A percentile compares a stretch with the other conserved stretches of the same genome.
Evolutionary conservation across 2,888 invertebrate genomes (phyloP).

Genomic region (Drosophila pseudotalamancana): DNA sequence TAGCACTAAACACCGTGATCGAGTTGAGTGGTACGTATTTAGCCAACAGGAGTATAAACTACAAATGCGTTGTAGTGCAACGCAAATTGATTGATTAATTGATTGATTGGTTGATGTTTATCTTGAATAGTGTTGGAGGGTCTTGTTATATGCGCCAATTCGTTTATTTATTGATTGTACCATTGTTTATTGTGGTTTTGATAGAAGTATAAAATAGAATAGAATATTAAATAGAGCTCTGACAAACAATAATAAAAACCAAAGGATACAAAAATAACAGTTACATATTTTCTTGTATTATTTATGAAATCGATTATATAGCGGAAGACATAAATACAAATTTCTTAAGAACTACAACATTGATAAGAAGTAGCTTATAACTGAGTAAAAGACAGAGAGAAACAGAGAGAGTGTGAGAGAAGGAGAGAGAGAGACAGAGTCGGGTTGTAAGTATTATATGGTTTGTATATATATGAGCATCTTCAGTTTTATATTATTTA

Average conservation of each 20-base stretch:
- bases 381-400: constrained; percentile 40
- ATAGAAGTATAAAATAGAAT: constrained; percentile 27
- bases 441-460: constrained; percentile 36
- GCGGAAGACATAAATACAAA: constrained; percentile 49
- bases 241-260: constrained; percentile 14
- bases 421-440: constrained; percentile 34
- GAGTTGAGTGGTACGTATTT: constrained; percentile 14
- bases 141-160: constrained; percentile 53
- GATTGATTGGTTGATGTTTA: too few relatives aligned
- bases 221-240: constrained; percentile 27
- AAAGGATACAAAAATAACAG: constrained; percentile 25
- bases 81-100: constrained; percentile 29
- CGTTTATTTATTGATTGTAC: constrained; percentile 61
- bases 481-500: constrained; percentile 19
- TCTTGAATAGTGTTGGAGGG: constrained; percentile 20
- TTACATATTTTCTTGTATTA: constrained; percentile 25
- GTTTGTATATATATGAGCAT: constrained; percentile 50
- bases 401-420: constrained; percentile 37
- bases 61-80: neutral
- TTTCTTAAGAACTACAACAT: constrained; percentile 73
- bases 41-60: constrained; percentile 15
- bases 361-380: constrained; percentile 53
- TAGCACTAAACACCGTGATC: constrained; percentile 32
- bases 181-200: constrained; percentile 30
- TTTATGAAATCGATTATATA: constrained; percentile 39